These are phyloP conservation scores for Micromys minutus DNA, from an alignment of 2,113 vertebrate genomes.

Conservation along the genomic window DNA sequence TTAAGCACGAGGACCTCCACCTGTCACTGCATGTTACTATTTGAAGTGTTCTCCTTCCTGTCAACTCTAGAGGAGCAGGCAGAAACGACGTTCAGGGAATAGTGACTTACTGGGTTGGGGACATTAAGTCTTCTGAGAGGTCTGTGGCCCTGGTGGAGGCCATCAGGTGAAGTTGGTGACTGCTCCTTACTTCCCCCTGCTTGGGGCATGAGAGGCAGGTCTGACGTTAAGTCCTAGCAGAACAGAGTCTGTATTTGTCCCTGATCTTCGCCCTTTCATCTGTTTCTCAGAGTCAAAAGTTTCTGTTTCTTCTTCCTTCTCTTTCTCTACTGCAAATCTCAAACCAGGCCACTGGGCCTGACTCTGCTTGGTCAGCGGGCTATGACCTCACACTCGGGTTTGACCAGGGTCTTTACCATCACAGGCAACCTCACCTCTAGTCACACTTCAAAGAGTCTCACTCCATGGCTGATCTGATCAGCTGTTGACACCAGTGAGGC, in stretches of 20 bases:
- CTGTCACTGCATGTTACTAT: conserved; percentile 80
- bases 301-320: neutral
- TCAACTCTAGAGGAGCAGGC: conserved; percentile 53
- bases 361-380: neutral
- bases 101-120: neutral
- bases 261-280: neutral
- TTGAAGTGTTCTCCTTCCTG: conserved; percentile 78
- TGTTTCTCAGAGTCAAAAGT: neutral
- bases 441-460: neutral
- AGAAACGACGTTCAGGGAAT: neutral
- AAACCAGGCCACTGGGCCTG: neutral
- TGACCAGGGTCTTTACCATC: neutral
- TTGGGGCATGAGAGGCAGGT: neutral
- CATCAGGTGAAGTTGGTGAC: neutral
- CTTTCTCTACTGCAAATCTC: neutral
- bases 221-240: neutral
- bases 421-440: neutral
- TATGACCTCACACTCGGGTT: neutral
- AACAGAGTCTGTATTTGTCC: neutral
- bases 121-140: neutral
- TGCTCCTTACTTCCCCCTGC: neutral
- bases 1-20: conserved; percentile 62
- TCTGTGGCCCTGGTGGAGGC: neutral
- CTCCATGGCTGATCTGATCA: neutral
- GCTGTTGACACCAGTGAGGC: neutral